These are phyloP conservation scores for Drosophila burlai DNA, from an alignment of 1,140 invertebrate genomes.

Conservation along the genomic window DNA sequence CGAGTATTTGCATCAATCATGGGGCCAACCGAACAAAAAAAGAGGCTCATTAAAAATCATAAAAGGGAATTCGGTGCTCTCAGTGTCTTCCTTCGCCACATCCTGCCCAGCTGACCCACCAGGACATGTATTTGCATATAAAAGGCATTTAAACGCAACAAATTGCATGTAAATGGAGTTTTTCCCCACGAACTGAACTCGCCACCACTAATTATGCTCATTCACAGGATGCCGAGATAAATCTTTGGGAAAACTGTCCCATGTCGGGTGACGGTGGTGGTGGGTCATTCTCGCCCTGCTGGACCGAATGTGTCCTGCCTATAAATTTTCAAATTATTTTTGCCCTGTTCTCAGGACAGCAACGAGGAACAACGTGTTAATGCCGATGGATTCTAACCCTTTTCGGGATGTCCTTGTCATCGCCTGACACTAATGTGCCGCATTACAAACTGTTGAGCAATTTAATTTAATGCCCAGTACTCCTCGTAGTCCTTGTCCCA, in stretches of 20 bases:
- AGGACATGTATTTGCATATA: conserved; percentile 80
- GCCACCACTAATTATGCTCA: conserved; percentile 84
- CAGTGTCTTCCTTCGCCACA: conserved; percentile 25
- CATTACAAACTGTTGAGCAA: conserved; percentile 85
- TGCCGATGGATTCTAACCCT: conserved; percentile 69
- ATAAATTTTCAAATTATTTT: conserved; percentile 78
- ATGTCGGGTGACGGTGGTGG: conserved; percentile 25
- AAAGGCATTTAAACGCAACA: conserved; percentile 83
- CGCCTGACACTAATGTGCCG: conserved; percentile 83
- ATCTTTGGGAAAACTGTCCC: conserved; percentile 61
- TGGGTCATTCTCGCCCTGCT: conserved; percentile 37
- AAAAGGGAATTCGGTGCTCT: conserved; percentile 60
- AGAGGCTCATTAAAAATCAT: conserved; percentile 75
- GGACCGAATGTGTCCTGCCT: conserved; percentile 73
- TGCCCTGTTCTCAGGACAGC: conserved; percentile 59
- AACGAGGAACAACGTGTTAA: conserved; percentile 77
- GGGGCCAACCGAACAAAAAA: conserved; percentile 37
- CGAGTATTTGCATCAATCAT: conserved; percentile 73
- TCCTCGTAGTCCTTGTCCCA: conserved; percentile 28
- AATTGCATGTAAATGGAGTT: conserved; percentile 83
- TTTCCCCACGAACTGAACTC: conserved; percentile 54
- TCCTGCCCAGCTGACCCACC: conserved; percentile 68
- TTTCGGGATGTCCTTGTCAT: conserved; percentile 63
- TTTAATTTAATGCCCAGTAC: conserved; percentile 79
- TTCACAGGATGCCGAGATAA: conserved; percentile 78